Base-by-base conservation (phyloP, 2,797 vertebrate species). In the Remorina albescens region DNA sequence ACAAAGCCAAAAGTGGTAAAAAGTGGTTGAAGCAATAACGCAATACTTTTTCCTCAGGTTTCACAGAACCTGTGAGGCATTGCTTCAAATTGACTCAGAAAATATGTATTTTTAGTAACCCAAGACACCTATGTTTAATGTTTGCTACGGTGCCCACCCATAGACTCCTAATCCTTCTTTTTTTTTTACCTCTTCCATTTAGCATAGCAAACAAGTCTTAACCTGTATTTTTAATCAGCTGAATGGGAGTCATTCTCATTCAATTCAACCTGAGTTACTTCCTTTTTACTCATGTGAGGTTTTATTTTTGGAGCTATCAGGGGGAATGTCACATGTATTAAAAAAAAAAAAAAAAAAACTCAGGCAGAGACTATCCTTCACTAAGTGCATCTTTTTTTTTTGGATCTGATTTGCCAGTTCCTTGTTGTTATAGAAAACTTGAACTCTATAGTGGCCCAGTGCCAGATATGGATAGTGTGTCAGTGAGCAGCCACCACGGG, bases 401-500 rank as follows among this genome's bases (percentile, higher is more conserved):
- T 32, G 25, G 25, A 36, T 26, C n/a, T 9, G 39, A 54, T 3
- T 46, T 34, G 28, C 3, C n/a, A 67, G 8, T n/a, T 28, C 8
- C 13, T 68, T 44, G 23, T 54, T 56, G 10, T 75, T 71, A 39
- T n/a, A 10, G 9, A 63, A 41, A 39, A 7, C 74, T 15, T 51
- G 51, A 67, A 64, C 49, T 61, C 16, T n/a, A 11, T 1, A 41
- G 37, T 39, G 19, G 18, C 26, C 25, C 30, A 55, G 23, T 62
- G 55, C 18, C 16, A 47, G 18, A 74, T 11, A 67, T 7, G 18
- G 37, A 46, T 51, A 41, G 42, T 9, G 1, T 39, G 26, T 28
- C 19, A 57, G 25, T 69, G 37, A 75, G 47, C 30, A 68, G 55
- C 42, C 36, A 8, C 49, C 71, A 68, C 25, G 58, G 68, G 61